Evolutionary conservation across 1,140 invertebrate genomes (phyloP).

Genomic region (Chlorops oryzae): DNA sequence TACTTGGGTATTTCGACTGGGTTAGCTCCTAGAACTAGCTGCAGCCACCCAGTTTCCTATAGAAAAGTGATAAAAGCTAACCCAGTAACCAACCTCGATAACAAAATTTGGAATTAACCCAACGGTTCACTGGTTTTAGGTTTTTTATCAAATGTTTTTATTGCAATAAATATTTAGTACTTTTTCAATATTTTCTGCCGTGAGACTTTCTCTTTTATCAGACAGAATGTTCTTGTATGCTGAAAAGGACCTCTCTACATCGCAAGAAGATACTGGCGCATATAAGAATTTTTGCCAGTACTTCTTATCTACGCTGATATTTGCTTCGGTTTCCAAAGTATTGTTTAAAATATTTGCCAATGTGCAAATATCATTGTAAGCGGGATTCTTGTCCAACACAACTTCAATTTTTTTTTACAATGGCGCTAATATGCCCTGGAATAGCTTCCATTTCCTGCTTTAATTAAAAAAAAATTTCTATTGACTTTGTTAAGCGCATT

Average conservation of each 20-base stretch:
- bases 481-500: too few relatives aligned
- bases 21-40: too few relatives aligned
- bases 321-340: background rate
- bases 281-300: background rate
- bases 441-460: too few relatives aligned
- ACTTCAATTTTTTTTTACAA: background rate
- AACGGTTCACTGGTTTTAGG: too few relatives aligned
- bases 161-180: background rate
- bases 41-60: too few relatives aligned
- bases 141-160: too few relatives aligned
- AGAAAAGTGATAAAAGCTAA: too few relatives aligned
- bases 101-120: too few relatives aligned
- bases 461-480: too few relatives aligned
- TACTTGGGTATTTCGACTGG: too few relatives aligned
- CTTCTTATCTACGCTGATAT: background rate
- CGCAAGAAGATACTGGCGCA: background rate
- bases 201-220: background rate
- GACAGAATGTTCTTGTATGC: background rate
- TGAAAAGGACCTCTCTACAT: conserved; percentile 1
- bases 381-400: background rate
- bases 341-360: background rate
- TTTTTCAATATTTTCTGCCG: background rate
- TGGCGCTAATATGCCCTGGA: background rate
- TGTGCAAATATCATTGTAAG: background rate
- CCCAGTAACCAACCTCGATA: too few relatives aligned